These are phyloP conservation scores for Drosophila kurseongensis DNA, from an alignment of 1,140 invertebrate genomes.

Conservation along the genomic window DNA sequence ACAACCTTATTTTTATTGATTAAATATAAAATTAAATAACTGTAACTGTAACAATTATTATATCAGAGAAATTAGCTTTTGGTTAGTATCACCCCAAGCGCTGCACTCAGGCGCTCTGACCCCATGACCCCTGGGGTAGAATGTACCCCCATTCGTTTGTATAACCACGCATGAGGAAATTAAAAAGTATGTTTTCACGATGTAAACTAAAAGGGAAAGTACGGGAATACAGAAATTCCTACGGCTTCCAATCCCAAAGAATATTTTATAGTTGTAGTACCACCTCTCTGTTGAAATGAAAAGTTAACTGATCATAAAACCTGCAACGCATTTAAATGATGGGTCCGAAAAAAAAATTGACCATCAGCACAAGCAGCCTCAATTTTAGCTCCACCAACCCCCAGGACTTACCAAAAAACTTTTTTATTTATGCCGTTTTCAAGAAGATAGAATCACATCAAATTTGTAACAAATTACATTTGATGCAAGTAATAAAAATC, in stretches of 20 bases:
- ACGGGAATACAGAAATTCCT: neutral
- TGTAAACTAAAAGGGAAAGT: neutral
- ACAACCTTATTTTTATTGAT: no score
- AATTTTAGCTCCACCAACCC: slow-evolving; percentile 4
- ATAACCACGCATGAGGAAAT: slow-evolving; percentile 9
- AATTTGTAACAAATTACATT: slow-evolving; percentile 84
- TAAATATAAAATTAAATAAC: no score
- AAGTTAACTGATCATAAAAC: slow-evolving; percentile 71
- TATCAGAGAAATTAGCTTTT: no score
- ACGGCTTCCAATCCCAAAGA: neutral
- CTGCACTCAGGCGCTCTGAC: slow-evolving; percentile 47
- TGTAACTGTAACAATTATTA: no score
- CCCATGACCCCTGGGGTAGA: slow-evolving; percentile 47
- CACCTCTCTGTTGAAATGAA: slow-evolving; percentile 37
- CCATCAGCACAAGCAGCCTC: slow-evolving; percentile 16
- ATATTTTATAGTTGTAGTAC: slow-evolving; percentile 13
- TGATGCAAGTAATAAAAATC: slow-evolving; percentile 81
- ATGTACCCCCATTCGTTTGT: neutral
- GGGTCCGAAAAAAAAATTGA: slow-evolving; percentile 25
- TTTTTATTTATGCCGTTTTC: slow-evolving; percentile 79
- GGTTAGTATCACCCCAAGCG: no score
- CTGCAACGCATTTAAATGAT: slow-evolving; percentile 76
- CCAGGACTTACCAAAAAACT: slow-evolving; percentile 20
- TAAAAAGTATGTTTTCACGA: no score
- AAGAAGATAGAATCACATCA: slow-evolving; percentile 82